Evolutionary conservation across 2,113 vertebrate genomes (phyloP).

Genomic region (sheep (Ovis aries)): DNA sequence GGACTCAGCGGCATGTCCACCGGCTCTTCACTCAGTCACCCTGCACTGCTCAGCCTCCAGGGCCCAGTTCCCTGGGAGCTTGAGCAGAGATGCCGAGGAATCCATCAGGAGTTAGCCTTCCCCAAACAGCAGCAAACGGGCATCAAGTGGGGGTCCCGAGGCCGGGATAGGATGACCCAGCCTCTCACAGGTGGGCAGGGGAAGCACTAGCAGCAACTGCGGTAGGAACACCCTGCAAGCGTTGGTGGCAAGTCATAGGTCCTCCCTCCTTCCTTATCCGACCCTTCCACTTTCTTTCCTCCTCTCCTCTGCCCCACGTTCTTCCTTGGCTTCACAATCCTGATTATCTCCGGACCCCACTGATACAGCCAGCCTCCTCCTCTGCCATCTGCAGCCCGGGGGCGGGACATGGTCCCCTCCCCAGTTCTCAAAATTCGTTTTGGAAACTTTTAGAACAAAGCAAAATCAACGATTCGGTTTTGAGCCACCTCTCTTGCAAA

Average conservation of each 20-base stretch:
- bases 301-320: neutral
- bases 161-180: neutral
- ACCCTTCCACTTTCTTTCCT: neutral
- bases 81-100: neutral
- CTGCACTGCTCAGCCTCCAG: neutral
- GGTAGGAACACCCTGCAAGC: neutral
- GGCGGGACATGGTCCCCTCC: neutral
- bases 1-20: neutral
- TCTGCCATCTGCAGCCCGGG: neutral
- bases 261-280: neutral
- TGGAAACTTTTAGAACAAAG: neutral
- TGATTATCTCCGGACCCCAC: neutral
- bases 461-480: neutral
- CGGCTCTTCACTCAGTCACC: neutral
- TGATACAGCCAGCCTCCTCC: no score
- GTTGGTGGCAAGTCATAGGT: neutral
- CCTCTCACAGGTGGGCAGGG: fast-evolving
- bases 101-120: neutral
- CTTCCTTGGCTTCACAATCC: neutral
- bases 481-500: neutral
- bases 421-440: neutral
- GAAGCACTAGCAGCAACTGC: fast-evolving
- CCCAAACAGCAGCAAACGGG: neutral
- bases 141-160: neutral
- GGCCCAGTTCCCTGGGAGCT: neutral